phyloP scores from a whole-genome alignment of 1,140 invertebrate species.

The Ruditapes philippinarum region DNA sequence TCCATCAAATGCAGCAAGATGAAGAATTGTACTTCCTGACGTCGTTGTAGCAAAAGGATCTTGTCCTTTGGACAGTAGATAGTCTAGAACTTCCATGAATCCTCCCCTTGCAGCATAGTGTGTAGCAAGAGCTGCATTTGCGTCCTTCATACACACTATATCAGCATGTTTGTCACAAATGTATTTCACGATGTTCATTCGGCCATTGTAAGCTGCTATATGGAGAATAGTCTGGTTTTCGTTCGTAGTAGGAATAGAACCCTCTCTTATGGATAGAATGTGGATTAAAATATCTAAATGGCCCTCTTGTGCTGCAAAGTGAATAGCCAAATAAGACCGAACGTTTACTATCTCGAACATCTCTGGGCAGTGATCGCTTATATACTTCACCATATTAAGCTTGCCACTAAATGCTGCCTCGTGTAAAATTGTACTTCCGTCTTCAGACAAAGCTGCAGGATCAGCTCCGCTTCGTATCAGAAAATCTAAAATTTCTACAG shows the following conservation, averaged over 20 bases:
- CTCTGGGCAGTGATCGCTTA: background rate
- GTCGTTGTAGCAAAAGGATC: constrained; percentile 6
- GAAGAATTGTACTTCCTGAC: constrained; percentile 28
- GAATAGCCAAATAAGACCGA: constrained; percentile 2
- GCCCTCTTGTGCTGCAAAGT: constrained; percentile 62
- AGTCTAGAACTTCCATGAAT: constrained; percentile 1
- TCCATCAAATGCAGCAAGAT: constrained; percentile 52
- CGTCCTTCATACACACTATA: background rate
- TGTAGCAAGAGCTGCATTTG: background rate
- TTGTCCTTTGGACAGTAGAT: constrained; percentile 12
- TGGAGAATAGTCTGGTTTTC: constrained; percentile 53
- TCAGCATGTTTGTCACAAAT: constrained; percentile 8
- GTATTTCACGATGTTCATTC: constrained; percentile 17
- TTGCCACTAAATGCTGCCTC: constrained; percentile 54
- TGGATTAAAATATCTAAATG: constrained; percentile 24
- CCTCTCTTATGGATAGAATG: background rate
- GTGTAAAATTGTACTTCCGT: constrained; percentile 60
- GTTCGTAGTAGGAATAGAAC: background rate
- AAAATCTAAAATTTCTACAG: constrained; percentile 32
- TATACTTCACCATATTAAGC: constrained; percentile 51
- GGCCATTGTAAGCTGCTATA: constrained; percentile 55
- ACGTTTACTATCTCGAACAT: constrained; percentile 32
- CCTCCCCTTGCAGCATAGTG: constrained; percentile 58
- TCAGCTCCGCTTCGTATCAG: constrained; percentile 23
- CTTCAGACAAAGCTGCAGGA: constrained; percentile 7